These are phyloP conservation scores for Sinella curviseta DNA, from an alignment of 1,140 invertebrate species.

Conservation along the genomic window DNA sequence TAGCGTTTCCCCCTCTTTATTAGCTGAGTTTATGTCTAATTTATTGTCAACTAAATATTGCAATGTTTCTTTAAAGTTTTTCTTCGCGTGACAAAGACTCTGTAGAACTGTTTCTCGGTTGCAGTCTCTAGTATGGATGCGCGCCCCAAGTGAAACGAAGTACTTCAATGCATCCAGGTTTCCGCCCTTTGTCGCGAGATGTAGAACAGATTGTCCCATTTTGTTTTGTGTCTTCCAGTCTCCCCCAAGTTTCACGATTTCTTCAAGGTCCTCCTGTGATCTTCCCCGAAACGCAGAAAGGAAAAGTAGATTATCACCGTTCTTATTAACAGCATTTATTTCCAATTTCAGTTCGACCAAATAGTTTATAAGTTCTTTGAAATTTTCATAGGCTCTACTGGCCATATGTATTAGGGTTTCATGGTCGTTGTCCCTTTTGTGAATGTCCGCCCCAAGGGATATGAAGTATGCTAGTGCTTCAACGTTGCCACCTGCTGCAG, in stretches of 20 bases:
- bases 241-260: background rate
- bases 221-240: background rate
- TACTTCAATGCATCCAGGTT: background rate
- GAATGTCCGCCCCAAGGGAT: background rate
- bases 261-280: background rate
- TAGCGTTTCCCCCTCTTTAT: background rate
- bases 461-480: background rate
- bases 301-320: background rate
- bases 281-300: background rate
- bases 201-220: background rate
- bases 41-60: too few relatives aligned
- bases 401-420: too few relatives aligned
- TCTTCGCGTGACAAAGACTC: too few relatives aligned
- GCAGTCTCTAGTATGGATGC: too few relatives aligned
- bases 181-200: background rate
- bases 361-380: too few relatives aligned
- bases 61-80: too few relatives aligned
- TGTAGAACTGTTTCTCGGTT: too few relatives aligned
- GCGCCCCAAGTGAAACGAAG: background rate
- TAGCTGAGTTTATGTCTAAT: too few relatives aligned
- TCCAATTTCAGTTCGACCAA: too few relatives aligned
- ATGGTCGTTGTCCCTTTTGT: too few relatives aligned
- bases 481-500: background rate
- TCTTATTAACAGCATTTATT: too few relatives aligned
- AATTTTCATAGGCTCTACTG: too few relatives aligned